phyloP scores from a whole-genome alignment of 2,113 vertebrate genomes.

The Oreochromis niloticus region DNA sequence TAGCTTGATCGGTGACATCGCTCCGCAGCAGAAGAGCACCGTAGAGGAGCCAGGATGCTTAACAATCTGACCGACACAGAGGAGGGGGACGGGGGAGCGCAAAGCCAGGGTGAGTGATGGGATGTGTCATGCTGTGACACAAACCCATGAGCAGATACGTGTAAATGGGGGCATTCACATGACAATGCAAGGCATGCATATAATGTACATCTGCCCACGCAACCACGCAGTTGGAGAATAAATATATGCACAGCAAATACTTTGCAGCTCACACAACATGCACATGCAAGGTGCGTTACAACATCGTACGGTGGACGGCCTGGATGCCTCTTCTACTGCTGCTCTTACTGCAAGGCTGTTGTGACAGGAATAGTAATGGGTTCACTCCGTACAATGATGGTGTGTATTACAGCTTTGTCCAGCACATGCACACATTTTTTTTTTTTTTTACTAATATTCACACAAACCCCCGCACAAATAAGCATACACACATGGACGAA shows the following conservation, averaged over 20 bases:
- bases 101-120: constrained; percentile 86
- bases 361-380: constrained; percentile 77
- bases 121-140: constrained; percentile 55
- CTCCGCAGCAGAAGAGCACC: constrained; percentile 42
- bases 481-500: background rate
- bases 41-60: constrained; percentile 80
- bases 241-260: background rate
- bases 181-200: background rate
- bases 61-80: constrained; percentile 96
- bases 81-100: constrained; percentile 90
- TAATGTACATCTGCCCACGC: constrained; percentile 1
- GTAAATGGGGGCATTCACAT: constrained; percentile 3
- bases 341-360: constrained; percentile 73
- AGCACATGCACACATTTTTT: background rate
- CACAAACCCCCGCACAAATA: background rate
- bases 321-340: constrained; percentile 52
- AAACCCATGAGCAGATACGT: background rate
- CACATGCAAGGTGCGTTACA: background rate
- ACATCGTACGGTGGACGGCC: constrained; percentile 25
- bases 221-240: background rate
- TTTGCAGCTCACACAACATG: background rate
- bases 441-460: background rate
- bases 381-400: constrained; percentile 43
- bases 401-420: constrained; percentile 32
- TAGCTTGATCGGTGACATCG: constrained; percentile 54